Conservation (phyloP, 2,888 invertebrate genomes). For the Taenaris catops region DNA sequence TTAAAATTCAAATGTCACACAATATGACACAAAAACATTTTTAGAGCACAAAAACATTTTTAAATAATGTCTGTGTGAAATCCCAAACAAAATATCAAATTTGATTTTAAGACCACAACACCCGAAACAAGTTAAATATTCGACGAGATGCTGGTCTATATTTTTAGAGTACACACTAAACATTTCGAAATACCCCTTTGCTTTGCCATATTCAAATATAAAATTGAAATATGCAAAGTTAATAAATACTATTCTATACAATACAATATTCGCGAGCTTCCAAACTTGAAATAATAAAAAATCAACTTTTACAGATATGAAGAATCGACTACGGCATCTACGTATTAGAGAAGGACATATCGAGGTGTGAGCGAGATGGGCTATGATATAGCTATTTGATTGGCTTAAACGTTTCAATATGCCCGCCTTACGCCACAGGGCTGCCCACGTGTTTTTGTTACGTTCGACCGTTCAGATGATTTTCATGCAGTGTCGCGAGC, state of each 20-base stretch:
- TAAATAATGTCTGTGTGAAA: too few species aligned
- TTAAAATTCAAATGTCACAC: too few species aligned
- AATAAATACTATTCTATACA: constrained; percentile 15
- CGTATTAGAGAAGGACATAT: constrained; percentile 38
- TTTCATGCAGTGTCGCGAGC: constrained; percentile 32
- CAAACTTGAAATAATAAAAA: constrained; percentile 59
- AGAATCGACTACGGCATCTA: constrained; percentile 59
- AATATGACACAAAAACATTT: too few species aligned
- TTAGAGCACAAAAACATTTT: too few species aligned
- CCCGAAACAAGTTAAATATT: too few species aligned
- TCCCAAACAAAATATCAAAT: too few species aligned
- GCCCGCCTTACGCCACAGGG: constrained; percentile 43
- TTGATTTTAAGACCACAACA: too few species aligned
- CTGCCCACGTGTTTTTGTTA: constrained; percentile 57
- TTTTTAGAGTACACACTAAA: too few species aligned
- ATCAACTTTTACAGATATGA: constrained; percentile 57
- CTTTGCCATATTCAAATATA: constrained; percentile 9
- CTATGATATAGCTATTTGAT: constrained; percentile 24
- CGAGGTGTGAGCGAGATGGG: constrained; percentile 31
- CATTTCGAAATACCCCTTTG: background rate
- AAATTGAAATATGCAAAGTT: constrained; percentile 17
- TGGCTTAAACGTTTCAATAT: constrained; percentile 29
- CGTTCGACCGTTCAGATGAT: constrained; percentile 50
- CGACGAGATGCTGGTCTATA: too few species aligned
- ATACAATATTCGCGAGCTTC: constrained; percentile 26